Conservation (phyloP, 2,888 invertebrate genomes). For the Theretra japonica region DNA sequence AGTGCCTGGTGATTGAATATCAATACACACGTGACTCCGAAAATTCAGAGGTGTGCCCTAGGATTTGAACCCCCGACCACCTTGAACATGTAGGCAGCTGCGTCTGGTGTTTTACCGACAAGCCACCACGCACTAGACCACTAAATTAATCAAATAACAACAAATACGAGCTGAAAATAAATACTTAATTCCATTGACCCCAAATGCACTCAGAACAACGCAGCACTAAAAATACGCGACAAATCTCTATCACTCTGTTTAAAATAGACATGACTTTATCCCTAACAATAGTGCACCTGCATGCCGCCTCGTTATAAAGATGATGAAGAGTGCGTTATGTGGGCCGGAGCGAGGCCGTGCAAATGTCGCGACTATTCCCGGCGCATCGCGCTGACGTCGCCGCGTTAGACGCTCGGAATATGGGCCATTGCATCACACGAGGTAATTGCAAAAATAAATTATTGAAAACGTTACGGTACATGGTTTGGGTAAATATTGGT, state of each 20-base stretch:
- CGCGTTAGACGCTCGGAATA: background rate
- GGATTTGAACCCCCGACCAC: too few species aligned
- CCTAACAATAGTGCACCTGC: conserved; percentile 16
- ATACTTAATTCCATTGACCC: too few species aligned
- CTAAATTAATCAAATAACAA: too few species aligned
- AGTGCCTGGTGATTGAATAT: too few species aligned
- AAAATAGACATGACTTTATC: background rate
- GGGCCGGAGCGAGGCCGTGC: conserved; percentile 15
- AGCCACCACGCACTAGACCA: too few species aligned
- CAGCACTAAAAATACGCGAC: too few species aligned
- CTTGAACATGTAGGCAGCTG: too few species aligned
- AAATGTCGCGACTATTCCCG: conserved; percentile 33
- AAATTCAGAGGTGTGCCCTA: too few species aligned
- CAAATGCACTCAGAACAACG: too few species aligned
- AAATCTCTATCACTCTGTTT: background rate
- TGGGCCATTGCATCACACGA: conserved; percentile 6
- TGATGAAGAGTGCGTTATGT: conserved; percentile 20
- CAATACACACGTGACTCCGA: too few species aligned
- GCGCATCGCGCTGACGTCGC: conserved; percentile 24
- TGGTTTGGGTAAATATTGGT: background rate
- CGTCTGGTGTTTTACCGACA: too few species aligned
- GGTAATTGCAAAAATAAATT: conserved; percentile 21
- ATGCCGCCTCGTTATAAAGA: conserved; percentile 16
- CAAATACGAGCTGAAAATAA: too few species aligned
- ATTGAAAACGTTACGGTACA: background rate